Base-by-base conservation (phyloP, 2,797 vertebrate genomes). In the Acipenser transmontanus region DNA sequence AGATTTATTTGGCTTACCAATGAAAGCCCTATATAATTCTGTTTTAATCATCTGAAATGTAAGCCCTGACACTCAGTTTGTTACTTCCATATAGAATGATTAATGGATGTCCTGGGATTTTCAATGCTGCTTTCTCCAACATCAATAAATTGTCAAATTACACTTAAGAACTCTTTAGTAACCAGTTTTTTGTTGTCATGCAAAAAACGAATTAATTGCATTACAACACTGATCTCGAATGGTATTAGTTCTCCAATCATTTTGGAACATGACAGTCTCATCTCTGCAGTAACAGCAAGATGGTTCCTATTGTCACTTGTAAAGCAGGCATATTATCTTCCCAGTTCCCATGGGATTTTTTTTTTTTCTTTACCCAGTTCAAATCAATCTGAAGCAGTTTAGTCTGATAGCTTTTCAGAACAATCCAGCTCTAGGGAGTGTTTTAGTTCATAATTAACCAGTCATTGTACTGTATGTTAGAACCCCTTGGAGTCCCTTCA, bases 381-480 rank as follows among this genome's bases (percentile, higher is more conserved):
- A 68, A 0, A 61, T 67, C 48, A 73, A 66, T 68, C 6, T 0
- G 62, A 76, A 69, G 0, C 7, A 64, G n/a, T 64, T 14, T 56
- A 1, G 3, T 60, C 51, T 69, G 0, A 48, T 2, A 7, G 56
- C 47, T 72, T 0, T 72, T 70, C 62, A 68, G 74, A 63, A 64
- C 62, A 66, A 74, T 71, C 59, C 69, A 65, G 1, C 6, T 71
- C n/a, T 71, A 70, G 5, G 7, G 10, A 11, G 9, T 63, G 1
- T 50, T 7, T 47, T 74, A 13, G 56, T 72, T 70, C 72, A 1
- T 71, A 50, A 49, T 72, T 67, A 63, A 9, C 1, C 68, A 61
- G 34, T 34, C 34, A 34, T 34, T 34, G 34, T 34, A 34, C 34
- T 34, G 34, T 34, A 34, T 34, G 34, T 34, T 4, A 34, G 34